Base-by-base conservation (phyloP, 2,888 invertebrate genomes). In the Belgica antarctica region DNA sequence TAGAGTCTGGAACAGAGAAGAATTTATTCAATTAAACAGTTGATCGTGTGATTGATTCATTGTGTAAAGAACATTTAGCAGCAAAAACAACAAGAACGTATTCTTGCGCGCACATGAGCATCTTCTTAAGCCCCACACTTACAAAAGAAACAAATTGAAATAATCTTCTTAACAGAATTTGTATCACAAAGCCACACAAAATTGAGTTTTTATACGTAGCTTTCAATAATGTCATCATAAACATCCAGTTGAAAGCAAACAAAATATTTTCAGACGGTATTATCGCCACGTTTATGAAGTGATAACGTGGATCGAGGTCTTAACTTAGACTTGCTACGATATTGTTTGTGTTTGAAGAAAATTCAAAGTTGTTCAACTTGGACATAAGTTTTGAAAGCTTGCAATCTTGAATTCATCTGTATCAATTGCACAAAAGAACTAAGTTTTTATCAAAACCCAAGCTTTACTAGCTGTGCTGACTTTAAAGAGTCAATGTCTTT, bases 21-120 rank as follows among this genome's bases (percentile, higher is more conserved):
- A 68, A 68, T 68, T 57, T 47, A 68, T 57, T 68, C 68, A 68
- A 68, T 68, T 68, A 68, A 68, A 57, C 31, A 68, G 31, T 57
- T 68, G 52, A 57, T 68, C 57, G 19, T 34, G 47, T 68, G 68
- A 68, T 68, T 68, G 68, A 68, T 68, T 68, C 68, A 57, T 68
- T 36, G 24, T 59, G 25, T 24, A 22, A 52, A 52, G 4, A 19
- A 27, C 27, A 27, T 59, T 25, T 8, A 59, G 27, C 52, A 41
- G 41, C n/a, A n/a, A 41, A 41, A 41, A 41, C n/a, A 22, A 22
- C 52, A n/a, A n/a, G 22, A 52, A 52, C 4, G 46, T n/a, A 10
- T 57, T 22, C 57, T 22, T 22, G 5, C 10, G 59, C 25, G 59
- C 59, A 27, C 25, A 25, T 59, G 5, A 59, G 24, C 19, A 17